phyloP scores from a whole-genome alignment of 2,113 vertebrate genomes.

The Saccopteryx leptura region DNA sequence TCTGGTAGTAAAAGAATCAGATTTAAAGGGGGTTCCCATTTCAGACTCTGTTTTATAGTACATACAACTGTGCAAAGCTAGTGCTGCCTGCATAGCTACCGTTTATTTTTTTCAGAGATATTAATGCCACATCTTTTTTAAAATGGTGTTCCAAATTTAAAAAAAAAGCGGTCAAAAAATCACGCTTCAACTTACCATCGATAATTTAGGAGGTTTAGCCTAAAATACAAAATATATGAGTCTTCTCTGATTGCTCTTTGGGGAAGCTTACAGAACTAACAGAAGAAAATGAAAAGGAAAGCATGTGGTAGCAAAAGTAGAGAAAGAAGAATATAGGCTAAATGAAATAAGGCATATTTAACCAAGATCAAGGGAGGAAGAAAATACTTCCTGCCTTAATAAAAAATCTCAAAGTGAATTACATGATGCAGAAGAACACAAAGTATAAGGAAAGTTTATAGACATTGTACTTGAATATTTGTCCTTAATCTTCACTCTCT shows the following conservation, averaged over 20 bases:
- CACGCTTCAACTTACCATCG: background rate
- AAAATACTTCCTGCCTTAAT: background rate
- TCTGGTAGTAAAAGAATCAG: background rate
- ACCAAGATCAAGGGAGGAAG: background rate
- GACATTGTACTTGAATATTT: background rate
- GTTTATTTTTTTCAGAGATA: background rate
- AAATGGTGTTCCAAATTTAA: background rate
- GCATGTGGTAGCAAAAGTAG: background rate
- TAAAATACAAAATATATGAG: background rate
- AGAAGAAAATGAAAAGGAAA: background rate
- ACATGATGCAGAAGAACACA: background rate
- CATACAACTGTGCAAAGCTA: background rate
- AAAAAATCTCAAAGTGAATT: background rate
- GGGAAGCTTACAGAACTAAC: background rate
- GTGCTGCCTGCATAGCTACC: background rate
- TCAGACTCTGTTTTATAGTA: background rate
- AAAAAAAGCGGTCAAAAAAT: background rate
- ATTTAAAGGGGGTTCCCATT: background rate
- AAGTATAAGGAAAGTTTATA: background rate
- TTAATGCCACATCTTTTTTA: background rate
- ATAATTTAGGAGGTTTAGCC: background rate
- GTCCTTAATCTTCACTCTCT: background rate
- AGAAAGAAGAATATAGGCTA: background rate
- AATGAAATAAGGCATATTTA: background rate
- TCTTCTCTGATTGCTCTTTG: background rate